phyloP scores from a whole-genome alignment of 1,140 invertebrate genomes.

The Drosophila aff. region DNA sequence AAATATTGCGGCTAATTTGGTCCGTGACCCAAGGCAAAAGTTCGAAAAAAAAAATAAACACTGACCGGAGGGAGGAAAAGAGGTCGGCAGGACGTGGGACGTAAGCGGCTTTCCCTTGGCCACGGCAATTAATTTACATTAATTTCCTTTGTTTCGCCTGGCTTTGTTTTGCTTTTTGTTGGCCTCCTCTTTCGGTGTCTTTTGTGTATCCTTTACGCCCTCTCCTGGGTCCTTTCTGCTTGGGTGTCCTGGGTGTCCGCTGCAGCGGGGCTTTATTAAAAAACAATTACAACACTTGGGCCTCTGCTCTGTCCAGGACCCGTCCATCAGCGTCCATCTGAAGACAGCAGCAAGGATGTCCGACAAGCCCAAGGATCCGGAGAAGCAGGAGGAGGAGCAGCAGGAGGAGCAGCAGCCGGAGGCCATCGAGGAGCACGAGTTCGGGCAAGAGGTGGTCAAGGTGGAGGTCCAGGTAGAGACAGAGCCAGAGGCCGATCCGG shows the following conservation, averaged over 20 bases:
- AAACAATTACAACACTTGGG: conserved; percentile 65
- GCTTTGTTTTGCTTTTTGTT: conserved; percentile 21
- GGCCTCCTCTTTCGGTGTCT: neutral
- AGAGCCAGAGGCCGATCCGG: neutral
- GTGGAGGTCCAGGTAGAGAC: conserved; percentile 2
- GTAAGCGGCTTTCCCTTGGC: conserved; percentile 51
- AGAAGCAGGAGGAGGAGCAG: neutral
- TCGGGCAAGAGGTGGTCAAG: neutral
- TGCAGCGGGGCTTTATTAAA: conserved; percentile 58
- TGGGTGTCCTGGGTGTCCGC: conserved; percentile 6
- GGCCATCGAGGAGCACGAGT: neutral
- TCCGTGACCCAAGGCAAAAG: neutral
- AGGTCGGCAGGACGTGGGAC: neutral
- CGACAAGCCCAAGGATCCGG: conserved; percentile 20
- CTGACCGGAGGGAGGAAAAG: neutral
- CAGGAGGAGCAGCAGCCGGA: neutral
- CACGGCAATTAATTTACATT: conserved; percentile 74
- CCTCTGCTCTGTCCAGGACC: conserved; percentile 26
- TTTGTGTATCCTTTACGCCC: conserved; percentile 1
- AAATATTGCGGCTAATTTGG: conserved; percentile 28
- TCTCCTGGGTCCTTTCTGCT: neutral
- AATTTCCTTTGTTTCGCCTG: conserved; percentile 46
- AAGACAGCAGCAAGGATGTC: conserved; percentile 35
- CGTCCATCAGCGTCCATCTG: neutral
- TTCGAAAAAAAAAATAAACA: neutral